Evolutionary conservation across 2,888 invertebrate genomes (phyloP), one percentile per base, ranked within the genome.

Genomic region (Andrena flavipes): DNA sequence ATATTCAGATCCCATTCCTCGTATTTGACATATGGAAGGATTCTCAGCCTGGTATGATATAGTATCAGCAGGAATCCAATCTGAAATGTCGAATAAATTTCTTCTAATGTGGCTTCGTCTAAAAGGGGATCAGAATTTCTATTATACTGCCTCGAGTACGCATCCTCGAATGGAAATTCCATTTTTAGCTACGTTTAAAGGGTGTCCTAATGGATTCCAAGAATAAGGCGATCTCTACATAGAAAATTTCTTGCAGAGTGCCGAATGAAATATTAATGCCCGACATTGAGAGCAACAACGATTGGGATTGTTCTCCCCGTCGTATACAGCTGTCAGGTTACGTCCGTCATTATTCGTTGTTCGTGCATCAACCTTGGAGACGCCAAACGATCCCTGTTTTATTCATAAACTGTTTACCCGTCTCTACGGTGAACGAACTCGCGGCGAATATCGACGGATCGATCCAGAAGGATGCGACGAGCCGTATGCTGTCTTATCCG

Each of bases 341-440:
- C 48, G 20, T 69, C 16, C 54, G 48, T 56, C 23, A 59, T 54
- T 63, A 62, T 62, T 54, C 29, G 29, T 30, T 6, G 33, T 68
- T 30, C 56, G 63, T 63, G 48, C 56, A 59, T 42, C 77, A 64
- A 69, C 20, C 20, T 29, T 29, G 48, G 29, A 35, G 16, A 33
- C 35, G n/a, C 42, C 78, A 30, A 69, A 81, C 60, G 35, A 51
- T 26, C 49, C 26, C 51, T 78, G 67, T 56, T 74, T 82, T 71
- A 84, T 84, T 79, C 72, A 79, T 75, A 78, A 79, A 72, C 60
- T 69, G 71, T 79, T 84, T 73, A 73, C 30, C 54, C 29, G 62
- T 60, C 68, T 30, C 56, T 26, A 65, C 51, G 68, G 69, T 76
- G 73, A 78, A 70, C 51, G 67, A 84, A 75, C 64, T 67, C 49